Conservation (phyloP, 2,113 vertebrate species). For the Brienomyrus brachyistius region DNA sequence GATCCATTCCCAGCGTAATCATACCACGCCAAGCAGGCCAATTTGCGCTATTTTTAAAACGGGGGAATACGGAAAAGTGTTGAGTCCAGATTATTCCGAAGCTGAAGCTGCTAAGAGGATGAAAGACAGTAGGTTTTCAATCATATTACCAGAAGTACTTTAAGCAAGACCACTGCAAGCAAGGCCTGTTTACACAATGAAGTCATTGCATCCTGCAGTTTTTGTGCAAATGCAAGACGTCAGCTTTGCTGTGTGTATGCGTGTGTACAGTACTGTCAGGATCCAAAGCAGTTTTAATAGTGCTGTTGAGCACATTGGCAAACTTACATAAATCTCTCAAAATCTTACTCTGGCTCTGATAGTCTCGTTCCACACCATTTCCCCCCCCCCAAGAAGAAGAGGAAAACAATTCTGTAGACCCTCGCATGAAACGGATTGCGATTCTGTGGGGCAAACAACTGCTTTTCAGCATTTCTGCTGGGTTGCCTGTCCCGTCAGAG, state of each 20-base stretch:
- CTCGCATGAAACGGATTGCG: neutral
- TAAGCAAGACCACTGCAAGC: conserved; percentile 35
- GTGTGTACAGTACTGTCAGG: neutral
- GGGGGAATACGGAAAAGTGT: conserved; percentile 50
- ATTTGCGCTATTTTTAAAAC: conserved; percentile 67
- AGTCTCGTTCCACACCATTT: neutral
- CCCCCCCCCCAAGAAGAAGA: neutral
- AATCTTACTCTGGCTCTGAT: neutral
- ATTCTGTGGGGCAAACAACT: neutral
- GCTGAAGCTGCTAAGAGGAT: conserved; percentile 59
- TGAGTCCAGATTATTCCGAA: conserved; percentile 51
- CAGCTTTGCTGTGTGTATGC: neutral
- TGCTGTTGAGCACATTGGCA: neutral
- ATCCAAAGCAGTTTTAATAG: neutral
- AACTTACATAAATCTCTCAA: neutral
- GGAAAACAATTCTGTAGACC: neutral
- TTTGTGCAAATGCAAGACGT: conserved; percentile 3
- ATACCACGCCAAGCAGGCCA: conserved; percentile 47
- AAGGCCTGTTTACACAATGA: conserved; percentile 48
- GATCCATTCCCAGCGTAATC: conserved; percentile 49
- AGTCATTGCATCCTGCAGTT: conserved; percentile 42
- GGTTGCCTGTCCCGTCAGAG: neutral
- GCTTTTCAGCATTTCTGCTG: neutral
- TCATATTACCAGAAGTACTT: conserved; percentile 56
- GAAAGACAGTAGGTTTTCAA: conserved; percentile 55